Conservation (phyloP, 2,888 invertebrate species). For the Terebella lapidaria region DNA sequence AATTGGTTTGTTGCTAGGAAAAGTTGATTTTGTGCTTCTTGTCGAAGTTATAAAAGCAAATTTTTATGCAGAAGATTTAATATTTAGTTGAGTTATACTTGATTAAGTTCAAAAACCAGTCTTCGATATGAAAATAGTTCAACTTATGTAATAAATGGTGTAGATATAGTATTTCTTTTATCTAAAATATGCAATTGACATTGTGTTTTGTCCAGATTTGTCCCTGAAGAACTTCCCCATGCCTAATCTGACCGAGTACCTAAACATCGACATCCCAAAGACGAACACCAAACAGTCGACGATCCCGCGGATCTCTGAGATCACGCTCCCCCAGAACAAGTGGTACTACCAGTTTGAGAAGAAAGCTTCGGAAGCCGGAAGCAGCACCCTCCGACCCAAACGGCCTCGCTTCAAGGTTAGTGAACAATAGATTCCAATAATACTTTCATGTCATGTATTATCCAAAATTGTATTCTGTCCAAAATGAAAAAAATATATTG, state of each 20-base stretch:
- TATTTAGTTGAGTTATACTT: too few species aligned
- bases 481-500: background rate
- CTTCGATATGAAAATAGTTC: too few species aligned
- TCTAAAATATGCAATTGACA: too few species aligned
- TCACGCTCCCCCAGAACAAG: slow-evolving; percentile 27
- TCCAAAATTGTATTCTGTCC: background rate
- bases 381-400: background rate
- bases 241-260: slow-evolving; percentile 26
- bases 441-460: background rate
- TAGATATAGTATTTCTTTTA: too few species aligned
- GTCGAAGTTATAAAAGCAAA: too few species aligned
- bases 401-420: slow-evolving; percentile 7
- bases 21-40: too few species aligned
- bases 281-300: slow-evolving; percentile 15
- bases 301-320: slow-evolving; percentile 21
- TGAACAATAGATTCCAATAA: too few species aligned
- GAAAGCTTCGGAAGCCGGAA: slow-evolving; percentile 7
- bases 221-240: slow-evolving; percentile 27
- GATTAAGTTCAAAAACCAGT: too few species aligned
- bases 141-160: too few species aligned
- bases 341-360: slow-evolving; percentile 29
- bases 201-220: slow-evolving; percentile 19
- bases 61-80: too few species aligned
- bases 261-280: slow-evolving; percentile 22
- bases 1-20: too few species aligned